Base-by-base conservation (phyloP, 2,888 invertebrate genomes). In the Drosophila diplacantha region DNA sequence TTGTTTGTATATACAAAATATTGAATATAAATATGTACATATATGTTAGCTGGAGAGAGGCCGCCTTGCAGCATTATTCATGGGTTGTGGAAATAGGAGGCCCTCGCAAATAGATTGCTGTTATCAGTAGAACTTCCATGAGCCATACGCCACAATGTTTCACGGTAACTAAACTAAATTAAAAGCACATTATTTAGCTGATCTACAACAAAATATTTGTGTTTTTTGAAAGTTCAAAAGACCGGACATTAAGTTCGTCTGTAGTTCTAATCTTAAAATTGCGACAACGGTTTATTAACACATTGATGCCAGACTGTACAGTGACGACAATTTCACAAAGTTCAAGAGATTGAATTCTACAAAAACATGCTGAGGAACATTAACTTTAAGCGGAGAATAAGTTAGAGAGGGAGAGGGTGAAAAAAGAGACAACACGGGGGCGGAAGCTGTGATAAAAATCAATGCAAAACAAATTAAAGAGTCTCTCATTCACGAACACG, bases 401-500 rank as follows among this genome's bases (percentile, higher is more conserved):
- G 38, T 51, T 24, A 16, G 24, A 53, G 43, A 52, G 56, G 44
- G 46, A 35, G 18, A 38, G 20, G 39, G 14, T 11, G 37, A n/a
- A 34, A 18, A 18, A 22, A 7, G 22, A 31, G 52, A 41, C 54
- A 22, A 31, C 37, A 34, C 38, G 39, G 29, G 71, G 68, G 55
- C 68, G 75, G 65, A 66, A 61, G 68, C 43, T 47, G 47, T 55
- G 62, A 71, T 73, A 73, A 78, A 78, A 78, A 78, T 82, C 78
- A 77, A 78, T 80, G 77, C 65, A 76, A 80, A 76, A 65, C 72
- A 51, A 72, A 72, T 71, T 71, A 69, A 64, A 58, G 57, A 61
- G 61, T 61, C 58, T 61, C 58, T 46, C 37, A 43, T 43, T 47
- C 34, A 46, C 55, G 37, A 51, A 47, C 51, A 56, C 34, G 22